phyloP scores from a whole-genome alignment of 2,797 vertebrate genomes.

The Poeciliopsis infans region DNA sequence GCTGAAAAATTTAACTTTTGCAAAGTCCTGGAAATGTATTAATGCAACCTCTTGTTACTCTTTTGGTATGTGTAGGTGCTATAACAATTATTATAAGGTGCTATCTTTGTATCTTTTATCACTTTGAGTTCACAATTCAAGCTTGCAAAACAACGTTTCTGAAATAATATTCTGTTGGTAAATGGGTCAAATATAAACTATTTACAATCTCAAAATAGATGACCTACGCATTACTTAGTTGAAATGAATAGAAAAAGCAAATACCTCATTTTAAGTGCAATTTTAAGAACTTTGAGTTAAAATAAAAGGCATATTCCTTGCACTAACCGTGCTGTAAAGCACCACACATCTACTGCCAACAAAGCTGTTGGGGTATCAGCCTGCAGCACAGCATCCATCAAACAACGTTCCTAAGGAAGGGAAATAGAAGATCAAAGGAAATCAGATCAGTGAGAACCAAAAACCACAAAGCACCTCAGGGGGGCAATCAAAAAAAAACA shows the following conservation, averaged over 20 bases:
- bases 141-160: neutral
- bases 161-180: neutral
- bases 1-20: neutral
- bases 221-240: neutral
- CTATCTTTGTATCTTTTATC: neutral
- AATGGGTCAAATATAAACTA: neutral
- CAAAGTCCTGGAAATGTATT: neutral
- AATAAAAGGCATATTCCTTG: neutral
- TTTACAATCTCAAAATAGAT: neutral
- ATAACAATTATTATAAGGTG: neutral
- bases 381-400: slow-evolving; percentile 85
- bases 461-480: neutral
- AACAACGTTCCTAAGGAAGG: slow-evolving; percentile 82
- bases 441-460: rapidly evolving
- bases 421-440: slow-evolving; percentile 7
- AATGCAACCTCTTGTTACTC: neutral
- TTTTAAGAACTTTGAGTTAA: neutral
- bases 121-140: neutral
- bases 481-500: neutral
- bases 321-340: slow-evolving; percentile 90
- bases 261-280: neutral
- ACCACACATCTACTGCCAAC: slow-evolving; percentile 91
- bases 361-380: slow-evolving; percentile 85
- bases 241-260: neutral
- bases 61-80: neutral